Conservation (phyloP, 1,140 invertebrate species). For the Dolichoris vasculosae region DNA sequence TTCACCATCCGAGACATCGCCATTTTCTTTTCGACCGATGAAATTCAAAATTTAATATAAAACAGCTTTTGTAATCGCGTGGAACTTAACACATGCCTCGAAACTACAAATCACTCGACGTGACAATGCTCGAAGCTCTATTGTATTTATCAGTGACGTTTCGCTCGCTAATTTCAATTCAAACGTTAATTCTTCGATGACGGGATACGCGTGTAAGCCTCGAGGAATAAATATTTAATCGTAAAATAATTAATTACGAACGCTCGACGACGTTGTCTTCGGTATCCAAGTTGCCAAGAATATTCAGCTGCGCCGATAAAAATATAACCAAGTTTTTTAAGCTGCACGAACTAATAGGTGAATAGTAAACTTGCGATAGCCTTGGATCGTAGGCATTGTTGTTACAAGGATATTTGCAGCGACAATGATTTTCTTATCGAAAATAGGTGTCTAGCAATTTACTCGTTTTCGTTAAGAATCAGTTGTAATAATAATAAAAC, state of each 20-base stretch:
- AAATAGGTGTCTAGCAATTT: neutral
- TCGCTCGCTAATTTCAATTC: neutral
- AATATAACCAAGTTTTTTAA: neutral
- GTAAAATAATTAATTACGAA: too few species aligned
- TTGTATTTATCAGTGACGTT: neutral
- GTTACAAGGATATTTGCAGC: neutral
- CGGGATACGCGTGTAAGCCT: neutral
- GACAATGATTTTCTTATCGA: neutral
- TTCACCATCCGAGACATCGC: neutral
- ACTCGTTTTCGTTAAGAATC: neutral
- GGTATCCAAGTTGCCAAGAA: too few species aligned
- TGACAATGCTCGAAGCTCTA: too few species aligned
- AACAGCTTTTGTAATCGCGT: neutral
- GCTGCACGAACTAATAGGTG: neutral
- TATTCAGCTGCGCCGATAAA: neutral
- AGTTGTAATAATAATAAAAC: neutral
- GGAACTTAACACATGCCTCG: neutral
- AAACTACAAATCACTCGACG: too few species aligned
- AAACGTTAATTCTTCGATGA: too few species aligned
- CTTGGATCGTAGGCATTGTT: neutral
- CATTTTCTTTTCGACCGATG: neutral
- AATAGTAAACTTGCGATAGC: neutral
- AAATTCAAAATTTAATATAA: neutral
- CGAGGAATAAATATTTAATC: neutral
- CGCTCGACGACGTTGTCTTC: too few species aligned